Base-by-base conservation (phyloP, 2,797 vertebrate genomes). In the Sternarchorhynchus goeldii region DNA sequence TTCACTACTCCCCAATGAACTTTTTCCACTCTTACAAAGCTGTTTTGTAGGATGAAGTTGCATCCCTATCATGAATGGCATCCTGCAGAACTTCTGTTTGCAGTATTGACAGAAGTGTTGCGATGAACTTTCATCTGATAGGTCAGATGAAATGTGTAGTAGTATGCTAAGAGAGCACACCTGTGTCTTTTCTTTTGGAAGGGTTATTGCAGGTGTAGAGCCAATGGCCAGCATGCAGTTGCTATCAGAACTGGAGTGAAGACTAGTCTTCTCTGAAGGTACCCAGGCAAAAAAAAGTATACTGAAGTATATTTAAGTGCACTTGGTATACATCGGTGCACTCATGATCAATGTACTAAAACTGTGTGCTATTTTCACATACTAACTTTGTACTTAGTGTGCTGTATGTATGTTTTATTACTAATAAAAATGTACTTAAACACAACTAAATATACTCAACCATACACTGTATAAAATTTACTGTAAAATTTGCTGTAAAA, bases 181-280 rank as follows among this genome's bases (percentile, higher is more conserved):
- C 62, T 21, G 34, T 29, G 53, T 75, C 7, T 76, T 45, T 75
- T 79, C 75, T 65, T 80, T 73, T 76, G 79, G 82, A 62, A 83
- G 75, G 10, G 56, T 80, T 70, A 55, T 6, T 25, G 79, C 81
- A 68, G 75, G 77, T 66, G 29, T 73, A 57, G 76, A 64, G 45
- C 82, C 80, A 83, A 76, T 16, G 10, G 64, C 63, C 63, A 79
- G 65, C 45, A 79, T 66, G 78, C 78, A 81, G 67, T 73, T 79
- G 55, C 18, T 76, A 18, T 81, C 16, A 75, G 21, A 16, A 77
- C 18, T 10, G 77, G 80, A 55, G 69, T 69, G 67, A 50, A 79
- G 74, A 84, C 25, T 77, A 64, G 73, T 80, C 73, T 82, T n/a
- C 20, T 20, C 45, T 68, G 45, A 17, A 84, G 77, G 63, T 68